A percentile compares a stretch with the other conserved stretches of the same genome.
phyloP scores from a whole-genome alignment of 2,797 vertebrate species.

The Taeniopygia guttata region DNA sequence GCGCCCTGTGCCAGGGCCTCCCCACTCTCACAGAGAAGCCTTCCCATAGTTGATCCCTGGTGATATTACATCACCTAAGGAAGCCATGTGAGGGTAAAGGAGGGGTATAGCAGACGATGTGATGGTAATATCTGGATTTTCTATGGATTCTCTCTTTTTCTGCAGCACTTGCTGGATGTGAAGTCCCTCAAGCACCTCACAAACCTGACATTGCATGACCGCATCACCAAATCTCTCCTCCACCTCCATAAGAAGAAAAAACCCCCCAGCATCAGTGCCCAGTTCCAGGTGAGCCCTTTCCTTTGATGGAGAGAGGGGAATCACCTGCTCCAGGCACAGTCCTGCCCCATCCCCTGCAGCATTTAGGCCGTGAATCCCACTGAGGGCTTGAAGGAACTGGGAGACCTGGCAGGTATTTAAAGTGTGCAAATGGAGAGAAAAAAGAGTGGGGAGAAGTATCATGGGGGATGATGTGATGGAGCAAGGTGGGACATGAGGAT shows the following conservation, averaged over 20 bases:
- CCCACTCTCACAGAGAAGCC: neutral
- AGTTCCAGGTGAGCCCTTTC: constrained; percentile 88
- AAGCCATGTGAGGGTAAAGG: neutral
- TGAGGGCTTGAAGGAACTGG: neutral
- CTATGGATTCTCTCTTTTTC: neutral
- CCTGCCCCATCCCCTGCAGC: neutral
- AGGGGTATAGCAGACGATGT: neutral
- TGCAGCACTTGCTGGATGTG: constrained; percentile 92
- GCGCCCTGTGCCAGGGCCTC: neutral
- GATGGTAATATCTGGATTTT: neutral
- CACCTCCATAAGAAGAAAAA: constrained; percentile 99
- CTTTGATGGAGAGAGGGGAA: neutral
- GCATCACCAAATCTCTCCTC: constrained; percentile 97
- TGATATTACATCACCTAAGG: neutral
- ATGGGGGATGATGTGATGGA: fast-evolving
- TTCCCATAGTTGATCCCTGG: neutral
- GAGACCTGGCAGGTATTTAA: neutral
- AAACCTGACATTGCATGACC: constrained; percentile 92
- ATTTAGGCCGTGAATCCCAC: neutral
- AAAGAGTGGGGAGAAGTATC: neutral
- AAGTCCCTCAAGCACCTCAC: constrained; percentile 95
- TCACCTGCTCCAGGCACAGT: neutral
- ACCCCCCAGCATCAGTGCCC: constrained; percentile 96
- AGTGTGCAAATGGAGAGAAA: neutral
- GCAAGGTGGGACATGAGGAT: neutral